Base-by-base conservation (phyloP, 1,140 invertebrate species). In the Paralvinella palmiformis region DNA sequence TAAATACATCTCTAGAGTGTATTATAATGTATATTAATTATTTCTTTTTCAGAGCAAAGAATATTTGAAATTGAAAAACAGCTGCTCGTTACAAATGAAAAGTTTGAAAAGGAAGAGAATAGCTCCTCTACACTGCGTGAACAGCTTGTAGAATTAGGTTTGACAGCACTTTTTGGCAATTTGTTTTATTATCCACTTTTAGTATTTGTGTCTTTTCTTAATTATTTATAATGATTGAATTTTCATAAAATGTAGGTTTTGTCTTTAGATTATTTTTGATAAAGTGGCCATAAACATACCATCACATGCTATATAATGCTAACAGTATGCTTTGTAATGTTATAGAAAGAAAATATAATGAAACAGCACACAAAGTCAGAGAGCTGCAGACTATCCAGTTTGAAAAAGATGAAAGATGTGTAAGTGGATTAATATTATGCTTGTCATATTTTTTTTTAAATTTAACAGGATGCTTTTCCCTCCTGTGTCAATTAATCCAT, bases 11-110 rank as follows among this genome's bases (percentile, higher is more conserved):
- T n/a, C n/a, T n/a, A n/a, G n/a, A n/a, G n/a, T n/a, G n/a, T n/a
- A n/a, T n/a, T n/a, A n/a, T n/a, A n/a, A n/a, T n/a, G n/a, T n/a
- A n/a, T n/a, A n/a, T n/a, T n/a, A n/a, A n/a, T n/a, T n/a, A n/a
- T n/a, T n/a, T n/a, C n/a, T n/a, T n/a, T n/a, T n/a, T n/a, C 67
- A 79, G 78, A 80, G 62, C 78, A 80, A 74, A 71, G 75, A 58
- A 76, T 74, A 61, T 78, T 77, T 72, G 78, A 80, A 35, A 63
- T 79, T n/a, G 78, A 79, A 59, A 75, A 72, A 57, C 72, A 80
- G 59, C 53, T 78, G 27, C 72, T 72, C 4, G 68, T 35, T 29
- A 70, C 59, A 27, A 73, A 71, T 63, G 68, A 63, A n/a, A 69
- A 75, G 44, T 59, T 75, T 22, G 71, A 74, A 61, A 55, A 64